Conservation (phyloP, 2,113 vertebrate species). For the Taxidea taxus region DNA sequence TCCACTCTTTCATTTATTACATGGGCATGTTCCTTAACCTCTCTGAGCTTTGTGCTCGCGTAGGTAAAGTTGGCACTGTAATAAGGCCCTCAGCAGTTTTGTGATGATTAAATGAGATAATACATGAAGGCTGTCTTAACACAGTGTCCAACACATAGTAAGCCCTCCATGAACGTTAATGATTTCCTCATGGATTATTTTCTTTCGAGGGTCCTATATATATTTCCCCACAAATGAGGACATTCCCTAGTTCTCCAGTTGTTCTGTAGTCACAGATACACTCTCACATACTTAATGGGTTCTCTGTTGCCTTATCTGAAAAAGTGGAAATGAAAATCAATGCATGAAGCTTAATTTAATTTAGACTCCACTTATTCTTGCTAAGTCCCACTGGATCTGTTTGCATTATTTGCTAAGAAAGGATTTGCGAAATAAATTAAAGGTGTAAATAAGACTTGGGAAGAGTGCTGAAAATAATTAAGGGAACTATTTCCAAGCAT, state of each 20-base stretch:
- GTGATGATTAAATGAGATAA: not conserved
- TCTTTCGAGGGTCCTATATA: not conserved
- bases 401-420: constrained; percentile 48
- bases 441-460: constrained; percentile 15
- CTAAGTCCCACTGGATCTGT: not conserved
- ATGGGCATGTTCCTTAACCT: not conserved
- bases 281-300: not conserved
- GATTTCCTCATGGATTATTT: not conserved
- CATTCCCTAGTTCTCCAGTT: not conserved
- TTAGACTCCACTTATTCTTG: constrained; percentile 39
- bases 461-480: constrained; percentile 36
- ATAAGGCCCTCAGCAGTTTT: not conserved
- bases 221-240: not conserved
- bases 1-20: not conserved
- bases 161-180: not conserved
- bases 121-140: not conserved
- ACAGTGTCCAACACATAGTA: not conserved
- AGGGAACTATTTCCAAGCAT: not conserved
- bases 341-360: constrained; percentile 10
- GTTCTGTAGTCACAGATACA: not conserved
- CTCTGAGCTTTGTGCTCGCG: not conserved
- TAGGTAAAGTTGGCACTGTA: not conserved
- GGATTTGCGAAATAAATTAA: constrained; percentile 52
- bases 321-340: constrained; percentile 37
- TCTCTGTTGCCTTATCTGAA: constrained; percentile 25